Evolutionary conservation across 2,888 invertebrate species (phyloP).

Genomic region (Calameuta filiformis): DNA sequence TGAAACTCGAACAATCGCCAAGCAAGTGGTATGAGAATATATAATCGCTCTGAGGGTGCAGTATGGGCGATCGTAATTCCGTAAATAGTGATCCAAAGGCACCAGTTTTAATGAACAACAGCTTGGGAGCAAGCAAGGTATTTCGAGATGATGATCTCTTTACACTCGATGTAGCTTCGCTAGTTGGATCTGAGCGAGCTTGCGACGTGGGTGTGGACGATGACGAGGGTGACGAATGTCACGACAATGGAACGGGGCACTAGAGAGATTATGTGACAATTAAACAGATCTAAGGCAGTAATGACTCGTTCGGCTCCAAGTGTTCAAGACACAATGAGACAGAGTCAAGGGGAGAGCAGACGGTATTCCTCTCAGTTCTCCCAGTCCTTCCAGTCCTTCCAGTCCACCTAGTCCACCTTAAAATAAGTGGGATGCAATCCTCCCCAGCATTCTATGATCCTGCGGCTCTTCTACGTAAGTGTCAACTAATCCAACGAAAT

Average conservation of each 20-base stretch:
- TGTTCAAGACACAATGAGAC: not conserved
- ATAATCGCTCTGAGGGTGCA: not conserved
- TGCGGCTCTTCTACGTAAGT: not conserved
- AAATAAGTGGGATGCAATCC: not conserved
- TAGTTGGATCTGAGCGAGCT: not conserved
- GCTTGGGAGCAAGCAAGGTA: not conserved
- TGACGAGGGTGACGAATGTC: not conserved
- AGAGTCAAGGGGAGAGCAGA: not conserved
- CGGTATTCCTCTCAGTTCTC: not conserved
- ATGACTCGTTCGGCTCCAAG: slow-evolving; percentile 23
- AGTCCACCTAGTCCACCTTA: not conserved
- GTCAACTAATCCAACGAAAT: not conserved
- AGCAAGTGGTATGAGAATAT: not conserved
- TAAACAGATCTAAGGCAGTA: slow-evolving; percentile 41
- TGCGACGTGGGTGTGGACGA: not conserved
- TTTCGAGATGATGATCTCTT: slow-evolving; percentile 12
- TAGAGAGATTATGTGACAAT: slow-evolving; percentile 39
- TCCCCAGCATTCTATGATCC: not conserved
- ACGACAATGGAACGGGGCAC: slow-evolving; percentile 26
- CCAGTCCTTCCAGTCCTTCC: not conserved
- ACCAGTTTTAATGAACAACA: not conserved
- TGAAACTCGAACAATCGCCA: not conserved
- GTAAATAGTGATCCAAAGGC: not conserved
- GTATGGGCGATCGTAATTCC: not conserved
- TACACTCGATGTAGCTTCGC: slow-evolving; percentile 15